Conservation (phyloP, 2,888 invertebrate species). For the Platypus cylindrus region DNA sequence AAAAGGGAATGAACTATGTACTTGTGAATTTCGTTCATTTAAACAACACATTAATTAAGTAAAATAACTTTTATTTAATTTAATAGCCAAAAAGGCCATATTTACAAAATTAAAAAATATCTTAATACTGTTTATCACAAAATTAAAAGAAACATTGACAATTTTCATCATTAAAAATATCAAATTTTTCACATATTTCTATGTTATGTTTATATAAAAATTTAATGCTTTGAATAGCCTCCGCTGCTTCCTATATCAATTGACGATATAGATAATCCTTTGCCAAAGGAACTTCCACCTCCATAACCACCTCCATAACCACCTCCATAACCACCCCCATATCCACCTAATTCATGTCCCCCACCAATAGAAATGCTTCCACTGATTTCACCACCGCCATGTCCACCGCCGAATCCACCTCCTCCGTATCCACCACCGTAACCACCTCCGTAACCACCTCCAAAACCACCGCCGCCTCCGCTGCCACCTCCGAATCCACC, state of each 20-base stretch:
- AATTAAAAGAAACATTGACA: constrained; percentile 3
- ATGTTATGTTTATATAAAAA: constrained; percentile 1
- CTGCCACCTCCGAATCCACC: constrained; percentile 13
- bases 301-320: constrained; percentile 7
- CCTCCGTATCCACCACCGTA: constrained; percentile 8
- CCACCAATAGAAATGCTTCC: constrained; percentile 6
- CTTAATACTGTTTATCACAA: constrained; percentile 16
- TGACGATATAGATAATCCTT: constrained; percentile 1
- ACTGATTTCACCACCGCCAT: constrained; percentile 7
- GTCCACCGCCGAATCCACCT: constrained; percentile 5
- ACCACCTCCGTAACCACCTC: constrained; percentile 8
- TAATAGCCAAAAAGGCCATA: constrained; percentile 3
- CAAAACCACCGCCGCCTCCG: constrained; percentile 14
- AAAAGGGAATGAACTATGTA: background rate
- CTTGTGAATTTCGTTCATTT: background rate
- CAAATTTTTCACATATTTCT: constrained; percentile 6
- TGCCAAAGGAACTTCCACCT: constrained; percentile 5
- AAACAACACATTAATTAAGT: background rate
- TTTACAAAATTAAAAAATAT: constrained; percentile 10
- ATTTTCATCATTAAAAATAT: constrained; percentile 4
- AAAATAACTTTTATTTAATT: background rate
- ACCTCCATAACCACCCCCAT: constrained; percentile 8
- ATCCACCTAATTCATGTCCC: constrained; percentile 6
- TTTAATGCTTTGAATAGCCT: constrained; percentile 11
- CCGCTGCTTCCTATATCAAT: constrained; percentile 11